These are phyloP conservation scores for Leptonema lineaticorne DNA, from an alignment of 1,140 invertebrate species.

Conservation along the genomic window DNA sequence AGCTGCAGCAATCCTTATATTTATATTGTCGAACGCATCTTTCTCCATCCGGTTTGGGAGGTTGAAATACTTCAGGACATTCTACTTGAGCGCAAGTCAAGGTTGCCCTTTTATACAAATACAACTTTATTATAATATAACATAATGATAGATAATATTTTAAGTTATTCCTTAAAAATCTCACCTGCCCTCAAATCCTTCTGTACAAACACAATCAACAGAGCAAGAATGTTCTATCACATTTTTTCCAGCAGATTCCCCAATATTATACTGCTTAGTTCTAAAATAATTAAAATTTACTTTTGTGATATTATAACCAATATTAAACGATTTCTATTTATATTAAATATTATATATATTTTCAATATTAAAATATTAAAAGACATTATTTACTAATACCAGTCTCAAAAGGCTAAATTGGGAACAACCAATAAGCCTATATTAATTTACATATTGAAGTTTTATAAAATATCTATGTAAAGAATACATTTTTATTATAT, in stretches of 20 bases:
- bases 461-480: no score
- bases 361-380: no score
- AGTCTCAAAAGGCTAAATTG: no score
- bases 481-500: no score
- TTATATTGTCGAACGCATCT: conserved; percentile 34
- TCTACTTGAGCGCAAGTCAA: conserved; percentile 36
- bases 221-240: conserved; percentile 33
- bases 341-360: no score
- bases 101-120: conserved; percentile 8
- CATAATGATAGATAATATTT: background rate
- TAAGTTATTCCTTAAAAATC: no score
- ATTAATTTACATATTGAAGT: no score
- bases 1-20: conserved; percentile 33
- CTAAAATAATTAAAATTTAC: conserved; percentile 23
- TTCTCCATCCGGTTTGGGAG: conserved; percentile 5
- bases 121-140: background rate
- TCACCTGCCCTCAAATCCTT: conserved; percentile 20
- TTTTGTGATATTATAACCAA: no score
- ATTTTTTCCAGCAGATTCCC: conserved; percentile 17
- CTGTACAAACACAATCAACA: conserved; percentile 27
- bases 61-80: conserved; percentile 32
- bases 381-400: no score
- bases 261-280: conserved; percentile 20
- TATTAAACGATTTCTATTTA: no score
- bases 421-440: no score